Evolutionary conservation across 1,140 invertebrate genomes (phyloP).

Genomic region (Drosophila athabasca): DNA sequence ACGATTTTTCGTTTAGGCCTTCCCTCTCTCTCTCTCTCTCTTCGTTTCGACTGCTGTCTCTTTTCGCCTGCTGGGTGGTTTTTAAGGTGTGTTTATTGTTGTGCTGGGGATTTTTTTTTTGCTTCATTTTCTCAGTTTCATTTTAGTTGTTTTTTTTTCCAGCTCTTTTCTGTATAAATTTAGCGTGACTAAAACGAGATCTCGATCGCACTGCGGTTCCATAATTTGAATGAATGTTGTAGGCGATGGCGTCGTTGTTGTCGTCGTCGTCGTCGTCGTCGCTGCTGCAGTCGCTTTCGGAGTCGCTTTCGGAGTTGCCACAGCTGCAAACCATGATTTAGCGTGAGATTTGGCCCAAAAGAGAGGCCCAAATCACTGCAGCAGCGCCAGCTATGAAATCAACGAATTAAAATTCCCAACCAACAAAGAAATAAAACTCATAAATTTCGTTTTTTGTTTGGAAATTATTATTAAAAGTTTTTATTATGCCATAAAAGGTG

Average conservation of each 20-base stretch:
- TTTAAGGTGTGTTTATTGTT: slow-evolving; percentile 73
- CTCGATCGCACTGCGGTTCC: slow-evolving; percentile 75
- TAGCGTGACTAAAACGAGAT: slow-evolving; percentile 81
- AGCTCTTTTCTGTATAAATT: slow-evolving; percentile 58
- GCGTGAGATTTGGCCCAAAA: slow-evolving; percentile 65
- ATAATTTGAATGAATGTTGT: slow-evolving; percentile 82
- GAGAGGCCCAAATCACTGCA: slow-evolving; percentile 3
- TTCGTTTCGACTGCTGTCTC: slow-evolving; percentile 13
- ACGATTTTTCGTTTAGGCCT: slow-evolving; percentile 40
- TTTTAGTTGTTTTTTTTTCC: slow-evolving; percentile 24
- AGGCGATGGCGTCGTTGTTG: slow-evolving; percentile 60
- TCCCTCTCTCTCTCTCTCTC: slow-evolving; percentile 15
- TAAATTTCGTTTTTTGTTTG: slow-evolving; percentile 52
- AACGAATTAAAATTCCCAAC: slow-evolving; percentile 33
- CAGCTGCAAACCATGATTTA: slow-evolving; percentile 65
- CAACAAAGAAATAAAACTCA: slow-evolving; percentile 51
- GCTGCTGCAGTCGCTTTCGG: slow-evolving; percentile 19
- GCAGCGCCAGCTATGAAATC: slow-evolving; percentile 24
- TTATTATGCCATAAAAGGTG: slow-evolving; percentile 67
- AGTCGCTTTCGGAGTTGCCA: slow-evolving; percentile 11
- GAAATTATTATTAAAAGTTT: slow-evolving; percentile 61
- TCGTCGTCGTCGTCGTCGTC: slow-evolving; percentile 19
- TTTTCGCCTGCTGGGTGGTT: slow-evolving; percentile 11
- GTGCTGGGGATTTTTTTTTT: slow-evolving; percentile 32
- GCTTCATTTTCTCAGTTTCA: slow-evolving; percentile 35